Evolutionary conservation across 1,140 invertebrate genomes (phyloP), one percentile per base, ranked within the genome.

Genomic region (Oncopeltus fasciatus): DNA sequence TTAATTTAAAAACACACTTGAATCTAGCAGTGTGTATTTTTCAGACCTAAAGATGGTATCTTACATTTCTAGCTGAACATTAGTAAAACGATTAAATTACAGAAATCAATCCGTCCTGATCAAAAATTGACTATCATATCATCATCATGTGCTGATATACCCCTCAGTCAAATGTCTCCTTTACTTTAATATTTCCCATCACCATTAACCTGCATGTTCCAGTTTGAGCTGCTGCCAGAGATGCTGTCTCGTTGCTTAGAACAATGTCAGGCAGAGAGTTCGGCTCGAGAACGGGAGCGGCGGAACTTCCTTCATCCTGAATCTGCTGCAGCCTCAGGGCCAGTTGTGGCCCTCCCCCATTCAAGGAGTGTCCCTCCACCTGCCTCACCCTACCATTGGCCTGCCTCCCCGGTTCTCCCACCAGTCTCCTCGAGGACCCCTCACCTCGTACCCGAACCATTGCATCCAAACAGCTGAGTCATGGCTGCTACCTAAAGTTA

Each of bases 251-350:
- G 85, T 61, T 85, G 84, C 69, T 71, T 88, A 65, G 81, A 80
- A 59, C 84, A 86, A 26, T 53, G 49, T 66, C 83, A 85, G 68
- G 78, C 79, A 73, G 79, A 80, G 68, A 18, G 38, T 20, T 44
- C 28, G 1, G 28, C 53, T 5, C 76, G 79, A 57, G 78, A 84
- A 66, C 86, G 88, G 68, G 86, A 88, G 70, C 75, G 86, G 60
- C 80, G 85, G 58, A 87, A 90, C 71, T 90, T 89, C 75, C 78
- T 91, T 56, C 88, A 91, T 73, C 88, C 88, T 38, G 88, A 91
- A 68, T 84, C 87, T 2, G 73, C 72, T 18, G 69, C 70, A 5
- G 26, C 64, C 57, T 71, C 71, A 64, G 69, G 70, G 46, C 67
- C 56, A 11, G n/a, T n/a, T n/a, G 56, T 38, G n/a, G 56, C 28